Evolutionary conservation across 2,113 vertebrate species (phyloP), one percentile per base, ranked within the genome.

Genomic region (rabbit (Oryctolagus cuniculus)): DNA sequence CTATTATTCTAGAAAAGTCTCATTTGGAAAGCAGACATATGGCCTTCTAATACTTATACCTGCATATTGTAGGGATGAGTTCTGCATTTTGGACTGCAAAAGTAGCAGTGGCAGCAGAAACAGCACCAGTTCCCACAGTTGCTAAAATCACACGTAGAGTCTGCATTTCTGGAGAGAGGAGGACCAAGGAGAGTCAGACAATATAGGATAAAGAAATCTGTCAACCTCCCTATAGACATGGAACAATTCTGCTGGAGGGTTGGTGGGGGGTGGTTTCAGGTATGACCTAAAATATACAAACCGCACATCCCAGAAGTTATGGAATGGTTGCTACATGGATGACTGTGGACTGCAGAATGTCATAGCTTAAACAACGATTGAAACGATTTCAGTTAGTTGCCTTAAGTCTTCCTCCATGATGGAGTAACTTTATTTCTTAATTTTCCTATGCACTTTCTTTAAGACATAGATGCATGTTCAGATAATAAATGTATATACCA

Each of bases 141-240:
- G 83, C 38, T 51, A 78, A 55, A 83, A 10, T 6, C 29, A 44
- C 10, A 31, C 29, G 36, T 8, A 87, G 80, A 3, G 6, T 81
- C 81, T 72, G 51, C 69, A 87, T 90, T 90, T 90, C 95, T 96
- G 78, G 38, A 92, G 66, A 91, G 66, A 81, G n/a, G 49, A 67
- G 83, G 31, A 85, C 7, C 36, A 36, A 38, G 15, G 9, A 83
- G 21, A 44, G 7, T 82, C 31, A 72, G 24, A 10, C 87, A 31
- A 38, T 31, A 4, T 36, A 38, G 69, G 29, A 27, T 67, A 29
- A 64, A 78, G 36, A 72, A 73, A 51, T 66, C 11, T 49, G 13
- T 17, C 21, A 31, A 24, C 10, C 29, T 12, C 17, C 10, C 63
- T 51, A 44, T n/a, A 53, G 38, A 8, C 11, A 22, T 19, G 44